Evolutionary conservation across 1,140 invertebrate genomes (phyloP), one percentile per base, ranked within the genome.

Genomic region (Trissolcus basalis): DNA sequence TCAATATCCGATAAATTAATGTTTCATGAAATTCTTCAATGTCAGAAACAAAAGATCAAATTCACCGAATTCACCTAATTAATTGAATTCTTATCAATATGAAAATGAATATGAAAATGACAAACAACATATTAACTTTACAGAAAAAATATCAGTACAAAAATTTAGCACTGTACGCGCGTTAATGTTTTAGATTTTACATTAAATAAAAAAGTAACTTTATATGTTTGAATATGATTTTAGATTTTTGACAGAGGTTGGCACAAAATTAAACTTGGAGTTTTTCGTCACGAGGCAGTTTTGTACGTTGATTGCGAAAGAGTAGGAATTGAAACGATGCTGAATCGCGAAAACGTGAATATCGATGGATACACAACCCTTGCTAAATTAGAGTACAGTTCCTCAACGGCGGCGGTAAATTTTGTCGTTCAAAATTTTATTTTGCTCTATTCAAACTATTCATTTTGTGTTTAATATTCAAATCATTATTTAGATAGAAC

Each of bases 261-360:
- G 94, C 94, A 96, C 80, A 96, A 96, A 87, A 87, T 96, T 5
- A 93, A 95, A 80, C 90, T 95, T 60, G 92, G 93, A 2, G 90
- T 95, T 1, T 92, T 90, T 55, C 89, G 91, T 61, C 90, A 94
- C 51, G 89, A 90, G 19, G 90, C 94, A 0, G 83, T 91, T 10
- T 83, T 95, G 1, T 94, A 93, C 71, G 85, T 95, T 0, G 94
- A 96, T 80, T 96, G 95, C 78, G 85, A 90, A 53, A 83, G 85
- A 79, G 74, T 80, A 27, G 88, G 81, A 10, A 84, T 83, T 60
- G 85, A 87, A 73, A 80, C 83, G 6, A 77, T 93, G 10, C 84
- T 90, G 67, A 87, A 89, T 0, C 85, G 91, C 53, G 90, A 91
- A 8, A 88, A 87, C 0, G 91, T 94, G 58, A 92, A 93, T 83